Evolutionary conservation across 2,888 invertebrate species (phyloP), one percentile per base, ranked within the genome.

Genomic region (Rhodophaea formosa): DNA sequence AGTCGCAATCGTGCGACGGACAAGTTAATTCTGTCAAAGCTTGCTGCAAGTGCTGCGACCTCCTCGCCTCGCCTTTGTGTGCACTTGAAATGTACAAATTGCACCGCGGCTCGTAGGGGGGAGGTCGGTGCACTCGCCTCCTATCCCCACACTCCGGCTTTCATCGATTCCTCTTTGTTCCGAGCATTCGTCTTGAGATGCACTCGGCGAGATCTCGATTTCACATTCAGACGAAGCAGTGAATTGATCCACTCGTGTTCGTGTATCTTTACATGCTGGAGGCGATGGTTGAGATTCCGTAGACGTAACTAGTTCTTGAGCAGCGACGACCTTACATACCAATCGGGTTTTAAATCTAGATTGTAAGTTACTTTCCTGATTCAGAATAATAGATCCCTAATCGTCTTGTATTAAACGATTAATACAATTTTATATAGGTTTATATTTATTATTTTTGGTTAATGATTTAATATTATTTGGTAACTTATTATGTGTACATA

Each of bases 1-100:
- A 68, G 67, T 80, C 68, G 77, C 80, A 80, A 77, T 77, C 75
- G 80, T 84, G 82, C 82, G 80, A 80, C 79, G 81, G 83, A 88
- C 89, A 87, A 91, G 89, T 90, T 90, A 90, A 91, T 91, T 88
- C 86, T 88, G 90, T 91, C 88, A 90, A 88, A 89, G 88, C 87
- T 85, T 74, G 80, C 79, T 80, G 84, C 51, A 51, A 51, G 51
- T 51, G 51, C 51, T 51, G 51, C 85, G 86, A 88, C 85, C 88
- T 86, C 82, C 82, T 84, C 87, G 86, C 83, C 76, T 84, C 77
- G 88, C 86, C 86, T 91, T 90, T 90, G 89, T 89, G 83, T 87
- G 88, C 86, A 88, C 88, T 91, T 90, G 89, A 91, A 90, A 90
- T 88, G 90, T 89, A 91, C 90, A 90, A 91, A 90, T 91, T 90